phyloP scores from a whole-genome alignment of 2,797 vertebrate genomes.

The Centropyge bicolor region DNA sequence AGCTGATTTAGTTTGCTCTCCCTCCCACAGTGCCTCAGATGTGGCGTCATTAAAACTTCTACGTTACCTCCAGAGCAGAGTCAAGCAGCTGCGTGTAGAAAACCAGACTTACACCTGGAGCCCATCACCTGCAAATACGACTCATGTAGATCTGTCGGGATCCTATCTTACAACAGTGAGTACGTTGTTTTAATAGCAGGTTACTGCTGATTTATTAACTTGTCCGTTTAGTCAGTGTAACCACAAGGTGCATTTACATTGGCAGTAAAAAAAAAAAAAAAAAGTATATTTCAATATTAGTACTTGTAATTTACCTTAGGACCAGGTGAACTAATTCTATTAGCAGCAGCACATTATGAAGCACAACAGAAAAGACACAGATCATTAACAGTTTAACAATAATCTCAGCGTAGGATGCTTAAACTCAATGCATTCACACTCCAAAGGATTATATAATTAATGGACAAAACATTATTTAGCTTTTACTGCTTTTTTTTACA shows the following conservation, averaged over 20 bases:
- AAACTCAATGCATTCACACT: too few relatives aligned
- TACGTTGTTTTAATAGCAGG: slow-evolving; percentile 4
- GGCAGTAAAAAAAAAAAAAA: not conserved
- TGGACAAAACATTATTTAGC: too few relatives aligned
- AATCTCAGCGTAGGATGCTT: too few relatives aligned
- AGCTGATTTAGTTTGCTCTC: slow-evolving; percentile 46
- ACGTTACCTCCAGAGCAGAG: slow-evolving; percentile 81
- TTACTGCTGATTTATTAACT: not conserved
- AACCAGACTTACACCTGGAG: slow-evolving; percentile 51
- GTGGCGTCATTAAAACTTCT: slow-evolving; percentile 79
- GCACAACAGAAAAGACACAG: not conserved
- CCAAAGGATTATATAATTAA: too few relatives aligned
- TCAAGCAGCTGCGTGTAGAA: slow-evolving; percentile 84
- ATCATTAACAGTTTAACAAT: not conserved
- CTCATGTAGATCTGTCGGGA: slow-evolving; percentile 49
- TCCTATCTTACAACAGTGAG: slow-evolving; percentile 63
- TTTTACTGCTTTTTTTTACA: not conserved
- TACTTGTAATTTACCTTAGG: not conserved
- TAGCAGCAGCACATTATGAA: not conserved
- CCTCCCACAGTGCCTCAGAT: slow-evolving; percentile 56
- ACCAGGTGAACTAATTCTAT: not conserved
- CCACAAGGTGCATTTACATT: not conserved
- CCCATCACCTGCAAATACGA: slow-evolving; percentile 20
- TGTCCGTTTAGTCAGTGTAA: not conserved
- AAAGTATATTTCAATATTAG: not conserved